Conservation (phyloP, 2,113 vertebrate species). For the Casuarius casuarius region DNA sequence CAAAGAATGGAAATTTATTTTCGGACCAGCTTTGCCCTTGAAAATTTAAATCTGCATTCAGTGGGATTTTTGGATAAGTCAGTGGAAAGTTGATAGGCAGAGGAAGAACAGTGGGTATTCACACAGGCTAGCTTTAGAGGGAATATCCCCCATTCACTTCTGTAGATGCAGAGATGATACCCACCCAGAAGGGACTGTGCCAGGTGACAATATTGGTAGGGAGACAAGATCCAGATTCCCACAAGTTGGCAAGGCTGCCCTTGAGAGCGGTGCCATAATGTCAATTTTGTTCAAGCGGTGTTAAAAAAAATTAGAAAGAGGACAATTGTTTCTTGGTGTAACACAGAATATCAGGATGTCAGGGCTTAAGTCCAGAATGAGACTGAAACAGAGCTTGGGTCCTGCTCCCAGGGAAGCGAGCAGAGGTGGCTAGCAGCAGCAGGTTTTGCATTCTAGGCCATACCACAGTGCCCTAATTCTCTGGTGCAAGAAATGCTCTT, state of each 20-base stretch:
- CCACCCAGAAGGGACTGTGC: not conserved
- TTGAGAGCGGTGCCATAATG: not conserved
- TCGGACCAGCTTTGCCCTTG: not conserved
- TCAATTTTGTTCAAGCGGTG: accelerated
- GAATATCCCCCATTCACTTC: not conserved
- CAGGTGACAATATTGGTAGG: accelerated
- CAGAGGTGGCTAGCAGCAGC: not conserved
- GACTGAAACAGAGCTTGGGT: not conserved
- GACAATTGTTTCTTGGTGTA: not conserved
- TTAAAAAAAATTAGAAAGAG: not conserved
- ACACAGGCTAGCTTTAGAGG: accelerated
- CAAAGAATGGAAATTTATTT: not conserved
- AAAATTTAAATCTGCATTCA: accelerated
- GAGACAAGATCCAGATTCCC: accelerated
- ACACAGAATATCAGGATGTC: not conserved
- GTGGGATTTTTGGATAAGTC: not conserved
- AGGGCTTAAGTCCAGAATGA: not conserved
- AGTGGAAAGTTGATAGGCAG: accelerated
- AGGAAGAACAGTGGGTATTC: not conserved
- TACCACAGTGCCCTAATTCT: no score
- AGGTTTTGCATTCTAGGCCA: accelerated
- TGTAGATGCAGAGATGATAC: no score
- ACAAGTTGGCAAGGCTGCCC: not conserved
- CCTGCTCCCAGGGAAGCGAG: not conserved
- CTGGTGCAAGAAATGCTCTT: accelerated